Evolutionary conservation across 2,113 vertebrate species (phyloP).

Genomic region (Grantiella picta): DNA sequence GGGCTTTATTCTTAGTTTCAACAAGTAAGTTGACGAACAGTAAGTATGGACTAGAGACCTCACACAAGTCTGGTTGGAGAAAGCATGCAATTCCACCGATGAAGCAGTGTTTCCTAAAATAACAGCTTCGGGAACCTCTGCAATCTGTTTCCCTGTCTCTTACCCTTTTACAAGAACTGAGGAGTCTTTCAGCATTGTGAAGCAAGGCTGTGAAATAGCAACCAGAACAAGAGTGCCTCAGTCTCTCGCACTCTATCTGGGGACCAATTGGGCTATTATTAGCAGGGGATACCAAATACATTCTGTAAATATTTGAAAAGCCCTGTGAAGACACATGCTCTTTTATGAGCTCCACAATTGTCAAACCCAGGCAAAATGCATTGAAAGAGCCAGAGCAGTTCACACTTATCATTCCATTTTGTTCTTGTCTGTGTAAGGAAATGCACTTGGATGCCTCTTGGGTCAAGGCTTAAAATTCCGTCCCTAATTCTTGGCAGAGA

Average conservation of each 20-base stretch:
- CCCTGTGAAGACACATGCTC: slow-evolving; percentile 60
- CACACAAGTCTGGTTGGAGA: slow-evolving; percentile 38
- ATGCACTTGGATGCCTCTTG: fast-evolving
- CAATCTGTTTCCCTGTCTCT: slow-evolving; percentile 55
- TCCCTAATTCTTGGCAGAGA: background rate
- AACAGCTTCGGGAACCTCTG: slow-evolving; percentile 66
- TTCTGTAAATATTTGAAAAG: slow-evolving; percentile 76
- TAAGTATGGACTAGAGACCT: background rate
- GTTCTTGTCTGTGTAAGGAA: background rate
- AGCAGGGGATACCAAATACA: slow-evolving; percentile 69
- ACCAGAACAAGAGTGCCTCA: slow-evolving; percentile 69
- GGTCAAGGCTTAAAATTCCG: background rate
- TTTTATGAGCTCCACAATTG: slow-evolving; percentile 3
- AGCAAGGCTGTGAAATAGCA: slow-evolving; percentile 54
- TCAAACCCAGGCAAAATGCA: slow-evolving; percentile 23
- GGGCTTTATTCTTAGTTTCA: background rate
- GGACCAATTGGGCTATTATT: slow-evolving; percentile 73
- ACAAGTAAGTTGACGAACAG: background rate
- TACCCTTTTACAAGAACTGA: slow-evolving; percentile 68
- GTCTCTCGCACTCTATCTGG: slow-evolving; percentile 39
- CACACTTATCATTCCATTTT: background rate
- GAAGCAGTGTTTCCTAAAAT: slow-evolving; percentile 73
- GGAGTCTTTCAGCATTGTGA: slow-evolving; percentile 70
- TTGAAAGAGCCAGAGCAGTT: background rate
- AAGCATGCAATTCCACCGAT: slow-evolving; percentile 36